Conservation (phyloP, 1,140 invertebrate species). For the Polypedilum pembai region DNA sequence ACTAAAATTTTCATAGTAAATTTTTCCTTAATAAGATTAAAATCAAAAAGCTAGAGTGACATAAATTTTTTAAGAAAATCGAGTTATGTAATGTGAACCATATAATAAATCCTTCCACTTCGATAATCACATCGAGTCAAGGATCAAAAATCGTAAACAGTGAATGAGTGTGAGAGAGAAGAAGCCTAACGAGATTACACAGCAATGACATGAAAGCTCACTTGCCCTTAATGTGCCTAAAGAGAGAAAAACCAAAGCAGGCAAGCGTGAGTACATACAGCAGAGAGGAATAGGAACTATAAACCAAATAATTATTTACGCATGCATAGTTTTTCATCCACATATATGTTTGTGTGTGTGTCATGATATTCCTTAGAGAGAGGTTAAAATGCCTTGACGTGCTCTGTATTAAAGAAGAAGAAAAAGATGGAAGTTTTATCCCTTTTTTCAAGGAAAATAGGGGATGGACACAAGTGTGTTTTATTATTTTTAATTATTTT, state of each 20-base stretch:
- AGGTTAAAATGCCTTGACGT: constrained; percentile 1
- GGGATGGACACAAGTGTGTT: no score
- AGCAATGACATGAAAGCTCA: constrained; percentile 5
- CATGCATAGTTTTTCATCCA: constrained; percentile 24
- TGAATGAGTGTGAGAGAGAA: neutral
- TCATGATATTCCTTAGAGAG: neutral
- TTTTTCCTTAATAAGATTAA: no score
- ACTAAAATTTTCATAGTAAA: no score
- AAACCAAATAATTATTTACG: constrained; percentile 26
- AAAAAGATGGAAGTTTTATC: neutral
- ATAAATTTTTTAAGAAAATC: no score
- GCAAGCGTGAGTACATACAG: neutral
- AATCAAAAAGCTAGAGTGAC: no score
- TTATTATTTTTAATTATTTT: no score
- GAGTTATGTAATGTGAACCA: constrained; percentile 4
- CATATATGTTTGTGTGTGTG: neutral
- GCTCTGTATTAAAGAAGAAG: neutral
- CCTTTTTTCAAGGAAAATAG: neutral
- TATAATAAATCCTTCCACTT: constrained; percentile 12
- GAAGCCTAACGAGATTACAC: constrained; percentile 2
- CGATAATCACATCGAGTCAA: neutral
- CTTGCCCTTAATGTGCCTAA: neutral
- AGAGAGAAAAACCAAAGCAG: neutral
- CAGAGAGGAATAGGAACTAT: neutral
- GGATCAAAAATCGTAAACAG: neutral